These are phyloP conservation scores for Ardeotis arabs DNA, from an alignment of 2,113 vertebrate species.

Conservation along the genomic window DNA sequence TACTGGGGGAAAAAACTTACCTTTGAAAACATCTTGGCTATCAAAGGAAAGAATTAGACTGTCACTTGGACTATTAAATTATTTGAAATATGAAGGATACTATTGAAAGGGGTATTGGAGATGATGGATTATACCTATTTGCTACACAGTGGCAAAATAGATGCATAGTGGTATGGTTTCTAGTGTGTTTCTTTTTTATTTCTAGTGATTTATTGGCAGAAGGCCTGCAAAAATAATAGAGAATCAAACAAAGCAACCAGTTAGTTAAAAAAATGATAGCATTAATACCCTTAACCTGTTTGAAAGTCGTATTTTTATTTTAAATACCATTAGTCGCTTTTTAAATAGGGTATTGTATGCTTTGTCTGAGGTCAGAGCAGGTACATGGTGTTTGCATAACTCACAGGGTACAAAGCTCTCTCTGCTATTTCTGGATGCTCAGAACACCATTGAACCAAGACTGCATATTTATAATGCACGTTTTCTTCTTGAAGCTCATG, in stretches of 20 bases:
- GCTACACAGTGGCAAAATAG: constrained; percentile 42
- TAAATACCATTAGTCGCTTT: constrained; percentile 18
- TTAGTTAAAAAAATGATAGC: constrained; percentile 31
- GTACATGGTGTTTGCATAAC: constrained; percentile 40
- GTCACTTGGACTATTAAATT: constrained; percentile 23
- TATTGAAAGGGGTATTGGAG: constrained; percentile 56
- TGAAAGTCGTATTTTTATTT: constrained; percentile 11
- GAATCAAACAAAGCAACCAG: constrained; percentile 48
- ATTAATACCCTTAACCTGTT: constrained; percentile 37
- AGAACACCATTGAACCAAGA: constrained; percentile 20
- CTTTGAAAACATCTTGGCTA: constrained; percentile 63
- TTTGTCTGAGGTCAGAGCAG: constrained; percentile 20
- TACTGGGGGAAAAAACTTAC: neutral
- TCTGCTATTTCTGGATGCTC: constrained; percentile 43
- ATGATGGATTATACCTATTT: constrained; percentile 73
- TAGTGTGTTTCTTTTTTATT: constrained; percentile 25
- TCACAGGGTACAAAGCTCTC: neutral
- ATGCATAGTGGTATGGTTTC: constrained; percentile 23
- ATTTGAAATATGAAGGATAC: constrained; percentile 52
- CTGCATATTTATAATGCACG: neutral
- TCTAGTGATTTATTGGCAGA: constrained; percentile 57
- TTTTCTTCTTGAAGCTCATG: constrained; percentile 20
- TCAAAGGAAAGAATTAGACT: constrained; percentile 62
- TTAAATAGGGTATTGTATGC: constrained; percentile 3
- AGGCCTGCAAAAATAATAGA: constrained; percentile 42